Conservation (phyloP, 1,140 invertebrate species). For the Heliconius eleuchia region DNA sequence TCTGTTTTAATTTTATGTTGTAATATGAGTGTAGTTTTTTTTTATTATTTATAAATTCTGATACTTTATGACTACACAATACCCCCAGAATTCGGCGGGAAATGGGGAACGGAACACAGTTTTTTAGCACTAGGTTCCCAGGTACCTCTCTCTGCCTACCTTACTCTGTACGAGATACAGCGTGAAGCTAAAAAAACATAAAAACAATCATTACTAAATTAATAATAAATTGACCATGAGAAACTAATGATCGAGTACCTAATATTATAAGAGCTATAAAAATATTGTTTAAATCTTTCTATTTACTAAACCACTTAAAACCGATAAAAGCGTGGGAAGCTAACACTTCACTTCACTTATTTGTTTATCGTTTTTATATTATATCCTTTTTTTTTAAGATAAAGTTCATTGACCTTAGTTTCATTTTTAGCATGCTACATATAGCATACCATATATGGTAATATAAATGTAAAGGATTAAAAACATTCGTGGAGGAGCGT, state of each 20-base stretch:
- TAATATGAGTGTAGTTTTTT: too few relatives aligned
- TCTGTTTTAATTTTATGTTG: too few relatives aligned
- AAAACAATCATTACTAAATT: too few relatives aligned
- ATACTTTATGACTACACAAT: too few relatives aligned
- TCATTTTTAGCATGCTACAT: not conserved
- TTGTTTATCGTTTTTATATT: not conserved
- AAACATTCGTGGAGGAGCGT: slow-evolving; percentile 30
- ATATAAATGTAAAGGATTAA: slow-evolving; percentile 29
- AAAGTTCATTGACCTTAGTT: not conserved
- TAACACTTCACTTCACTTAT: not conserved
- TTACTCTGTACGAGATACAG: too few relatives aligned
- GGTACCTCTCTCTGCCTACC: too few relatives aligned
- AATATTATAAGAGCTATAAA: not conserved
- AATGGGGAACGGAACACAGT: too few relatives aligned
- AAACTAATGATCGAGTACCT: not conserved
- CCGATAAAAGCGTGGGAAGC: not conserved
- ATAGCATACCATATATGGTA: slow-evolving; percentile 2
- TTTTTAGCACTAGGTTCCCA: too few relatives aligned
- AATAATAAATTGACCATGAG: not conserved
- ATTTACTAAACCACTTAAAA: not conserved
- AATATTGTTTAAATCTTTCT: not conserved
- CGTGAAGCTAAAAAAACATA: too few relatives aligned
- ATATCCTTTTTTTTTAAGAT: not conserved
- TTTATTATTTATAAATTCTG: too few relatives aligned
- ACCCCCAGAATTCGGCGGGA: too few relatives aligned